Evolutionary conservation across 2,888 invertebrate species (phyloP).

Genomic region (Sylvicola cinctus): DNA sequence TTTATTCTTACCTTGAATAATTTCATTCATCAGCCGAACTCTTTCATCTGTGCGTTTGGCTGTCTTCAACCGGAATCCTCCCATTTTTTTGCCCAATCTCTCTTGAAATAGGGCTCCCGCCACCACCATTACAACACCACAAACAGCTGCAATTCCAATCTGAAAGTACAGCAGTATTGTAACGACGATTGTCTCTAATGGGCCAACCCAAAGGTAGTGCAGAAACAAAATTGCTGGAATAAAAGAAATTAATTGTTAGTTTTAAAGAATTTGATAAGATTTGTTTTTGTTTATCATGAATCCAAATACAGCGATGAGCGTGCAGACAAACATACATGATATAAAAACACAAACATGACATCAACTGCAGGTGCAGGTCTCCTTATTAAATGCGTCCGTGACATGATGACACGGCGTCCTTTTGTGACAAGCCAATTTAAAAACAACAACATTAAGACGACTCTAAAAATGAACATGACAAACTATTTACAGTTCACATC

Average conservation of each 20-base stretch:
- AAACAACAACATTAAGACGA: background rate
- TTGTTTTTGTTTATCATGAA: too few relatives aligned
- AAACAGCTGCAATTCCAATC: constrained; percentile 31
- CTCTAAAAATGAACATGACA: too few relatives aligned
- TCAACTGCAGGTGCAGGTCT: too few relatives aligned
- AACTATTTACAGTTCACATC: background rate
- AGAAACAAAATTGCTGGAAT: constrained; percentile 52
- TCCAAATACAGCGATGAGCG: too few relatives aligned
- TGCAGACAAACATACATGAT: too few relatives aligned
- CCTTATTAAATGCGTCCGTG: too few relatives aligned
- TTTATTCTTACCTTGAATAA: constrained; percentile 17
- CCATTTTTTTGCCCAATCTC: constrained; percentile 55
- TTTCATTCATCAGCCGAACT: constrained; percentile 79
- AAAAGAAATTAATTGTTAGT: too few relatives aligned
- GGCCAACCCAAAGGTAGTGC: constrained; percentile 84
- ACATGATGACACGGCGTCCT: too few relatives aligned
- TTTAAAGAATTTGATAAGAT: too few relatives aligned
- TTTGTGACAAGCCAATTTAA: constrained; percentile 50
- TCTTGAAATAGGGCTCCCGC: constrained; percentile 56
- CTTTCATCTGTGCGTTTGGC: constrained; percentile 76
- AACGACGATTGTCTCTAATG: constrained; percentile 59
- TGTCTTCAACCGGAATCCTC: constrained; percentile 52
- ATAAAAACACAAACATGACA: too few relatives aligned
- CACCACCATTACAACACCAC: constrained; percentile 39
- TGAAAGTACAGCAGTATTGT: constrained; percentile 52